phyloP scores from a whole-genome alignment of 2,113 vertebrate species.

The Nerophis ophidion region DNA sequence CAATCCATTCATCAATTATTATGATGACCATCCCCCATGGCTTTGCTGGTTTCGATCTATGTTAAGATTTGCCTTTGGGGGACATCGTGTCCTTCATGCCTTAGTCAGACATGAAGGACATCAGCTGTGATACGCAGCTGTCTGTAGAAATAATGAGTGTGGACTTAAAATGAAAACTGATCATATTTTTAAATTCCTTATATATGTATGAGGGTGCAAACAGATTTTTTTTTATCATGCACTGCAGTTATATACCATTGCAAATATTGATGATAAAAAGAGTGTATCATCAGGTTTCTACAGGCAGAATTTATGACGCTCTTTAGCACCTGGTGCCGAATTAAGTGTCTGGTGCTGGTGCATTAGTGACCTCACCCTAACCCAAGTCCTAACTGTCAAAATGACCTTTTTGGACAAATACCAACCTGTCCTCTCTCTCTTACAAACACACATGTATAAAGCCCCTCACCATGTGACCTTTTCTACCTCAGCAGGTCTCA shows the following conservation, averaged over 20 bases:
- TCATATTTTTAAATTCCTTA: constrained; percentile 7
- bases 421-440: not conserved
- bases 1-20: not conserved
- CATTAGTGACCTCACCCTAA: not conserved
- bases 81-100: not conserved
- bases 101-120: not conserved
- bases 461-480: constrained; percentile 24
- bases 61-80: not conserved
- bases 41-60: not conserved
- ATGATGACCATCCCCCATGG: no score
- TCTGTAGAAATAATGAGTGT: constrained; percentile 24
- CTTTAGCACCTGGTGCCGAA: not conserved
- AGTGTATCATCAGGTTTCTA: not conserved
- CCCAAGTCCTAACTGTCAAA: not conserved
- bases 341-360: not conserved
- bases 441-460: constrained; percentile 5
- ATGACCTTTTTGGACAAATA: not conserved
- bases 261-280: not conserved
- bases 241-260: no score
- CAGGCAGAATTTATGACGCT: not conserved
- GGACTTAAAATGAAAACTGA: constrained; percentile 13
- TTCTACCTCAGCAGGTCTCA: constrained; percentile 16
- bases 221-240: no score
- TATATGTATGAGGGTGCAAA: no score
- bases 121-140: constrained; percentile 26